phyloP scores from a whole-genome alignment of 1,140 invertebrate genomes.

The Drosophila setifemur region DNA sequence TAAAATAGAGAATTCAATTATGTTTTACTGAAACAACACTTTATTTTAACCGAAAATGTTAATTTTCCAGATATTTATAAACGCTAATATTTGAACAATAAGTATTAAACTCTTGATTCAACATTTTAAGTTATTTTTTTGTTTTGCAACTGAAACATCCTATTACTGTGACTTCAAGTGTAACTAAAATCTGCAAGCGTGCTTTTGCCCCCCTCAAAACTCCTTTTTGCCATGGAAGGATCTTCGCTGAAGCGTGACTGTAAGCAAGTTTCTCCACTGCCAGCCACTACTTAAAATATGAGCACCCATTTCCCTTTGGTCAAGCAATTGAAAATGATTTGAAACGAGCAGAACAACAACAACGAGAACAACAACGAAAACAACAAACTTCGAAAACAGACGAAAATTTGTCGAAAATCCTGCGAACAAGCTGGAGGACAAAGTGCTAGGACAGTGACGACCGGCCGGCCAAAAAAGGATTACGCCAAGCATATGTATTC shows the following conservation, averaged over 20 bases:
- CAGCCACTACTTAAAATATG: slow-evolving; percentile 76
- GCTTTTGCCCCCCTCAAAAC: background rate
- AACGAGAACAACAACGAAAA: background rate
- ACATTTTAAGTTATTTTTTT: no score
- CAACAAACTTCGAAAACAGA: slow-evolving; percentile 52
- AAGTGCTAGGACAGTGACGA: slow-evolving; percentile 66
- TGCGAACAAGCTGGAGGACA: slow-evolving; percentile 76
- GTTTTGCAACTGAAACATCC: no score
- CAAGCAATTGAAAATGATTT: slow-evolving; percentile 79
- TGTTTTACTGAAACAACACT: no score
- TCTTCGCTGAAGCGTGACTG: slow-evolving; percentile 72
- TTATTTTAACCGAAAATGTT: no score
- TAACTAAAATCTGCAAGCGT: slow-evolving; percentile 6
- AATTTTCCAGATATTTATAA: no score
- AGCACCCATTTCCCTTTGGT: slow-evolving; percentile 74
- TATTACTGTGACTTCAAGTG: background rate
- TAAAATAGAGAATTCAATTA: no score
- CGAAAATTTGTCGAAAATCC: slow-evolving; percentile 76
- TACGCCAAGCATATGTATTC: slow-evolving; percentile 79
- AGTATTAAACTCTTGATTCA: no score
- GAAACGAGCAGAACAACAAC: slow-evolving; percentile 17
- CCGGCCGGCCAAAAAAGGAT: slow-evolving; percentile 78
- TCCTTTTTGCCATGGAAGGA: background rate
- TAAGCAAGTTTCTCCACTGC: slow-evolving; percentile 58
- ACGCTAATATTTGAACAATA: no score